phyloP scores from a whole-genome alignment of 2,888 invertebrate species.

The Melieria crassipennis region DNA sequence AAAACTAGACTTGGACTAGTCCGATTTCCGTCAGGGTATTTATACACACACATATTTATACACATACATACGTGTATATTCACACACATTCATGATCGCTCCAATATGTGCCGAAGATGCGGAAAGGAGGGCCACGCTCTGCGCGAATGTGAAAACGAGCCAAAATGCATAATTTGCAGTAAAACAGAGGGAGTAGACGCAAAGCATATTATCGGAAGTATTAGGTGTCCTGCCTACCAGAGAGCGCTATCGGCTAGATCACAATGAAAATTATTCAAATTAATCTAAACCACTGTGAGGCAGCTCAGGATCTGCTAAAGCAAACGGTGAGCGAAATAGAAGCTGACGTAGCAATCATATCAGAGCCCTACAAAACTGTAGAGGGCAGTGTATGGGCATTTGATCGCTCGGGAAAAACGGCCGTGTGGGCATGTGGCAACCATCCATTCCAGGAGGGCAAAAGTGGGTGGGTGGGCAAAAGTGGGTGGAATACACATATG shows the following conservation, averaged over 20 bases:
- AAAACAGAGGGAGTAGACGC: neutral
- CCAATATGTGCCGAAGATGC: neutral
- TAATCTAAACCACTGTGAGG: slow-evolving; percentile 22
- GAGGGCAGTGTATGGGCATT: slow-evolving; percentile 1
- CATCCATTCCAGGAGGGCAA: neutral
- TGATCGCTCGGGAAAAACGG: neutral
- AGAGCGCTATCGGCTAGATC: neutral
- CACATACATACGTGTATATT: no score
- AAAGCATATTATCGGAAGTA: neutral
- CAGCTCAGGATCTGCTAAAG: slow-evolving; percentile 24
- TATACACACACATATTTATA: no score
- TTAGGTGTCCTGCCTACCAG: neutral
- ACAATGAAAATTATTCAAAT: neutral
- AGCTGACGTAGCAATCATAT: neutral
- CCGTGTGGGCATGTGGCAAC: slow-evolving; percentile 12
- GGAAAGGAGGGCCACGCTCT: neutral
- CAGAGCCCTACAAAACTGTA: neutral
- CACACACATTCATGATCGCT: no score
- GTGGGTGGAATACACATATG: neutral
- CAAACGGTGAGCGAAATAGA: slow-evolving; percentile 10
- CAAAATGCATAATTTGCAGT: neutral
- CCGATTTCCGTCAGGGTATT: no score
- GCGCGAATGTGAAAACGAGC: neutral
- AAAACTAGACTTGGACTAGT: no score
- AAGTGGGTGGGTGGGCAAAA: slow-evolving; percentile 22